A percentile compares a stretch with the other conserved stretches of the same genome.
Evolutionary conservation across 2,797 vertebrate species (phyloP).

Genomic region (Bradypodion ventrale): DNA sequence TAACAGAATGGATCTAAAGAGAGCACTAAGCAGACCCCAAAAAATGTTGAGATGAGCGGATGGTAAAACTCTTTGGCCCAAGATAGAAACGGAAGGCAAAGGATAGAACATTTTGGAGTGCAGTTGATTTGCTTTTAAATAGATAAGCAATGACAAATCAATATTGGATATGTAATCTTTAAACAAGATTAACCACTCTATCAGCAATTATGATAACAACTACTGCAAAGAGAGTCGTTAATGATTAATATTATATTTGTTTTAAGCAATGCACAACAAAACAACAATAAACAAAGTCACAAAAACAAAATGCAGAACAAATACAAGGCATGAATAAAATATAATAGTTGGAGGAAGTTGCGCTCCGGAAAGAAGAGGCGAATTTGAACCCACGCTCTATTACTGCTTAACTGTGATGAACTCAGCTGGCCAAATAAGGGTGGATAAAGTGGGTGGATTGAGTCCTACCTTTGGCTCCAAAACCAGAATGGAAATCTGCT

Average conservation of each 20-base stretch:
- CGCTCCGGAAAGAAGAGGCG: background rate
- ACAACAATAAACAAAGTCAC: background rate
- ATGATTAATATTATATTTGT: background rate
- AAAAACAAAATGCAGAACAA: background rate
- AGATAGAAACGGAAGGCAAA: too few species aligned
- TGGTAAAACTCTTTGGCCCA: too few species aligned
- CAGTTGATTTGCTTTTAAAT: too few species aligned
- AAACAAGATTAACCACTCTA: background rate
- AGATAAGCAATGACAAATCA: too few species aligned
- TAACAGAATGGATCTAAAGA: too few species aligned
- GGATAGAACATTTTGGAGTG: too few species aligned
- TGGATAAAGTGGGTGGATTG: background rate
- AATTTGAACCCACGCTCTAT: background rate
- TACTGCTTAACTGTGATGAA: background rate
- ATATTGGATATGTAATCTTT: too few species aligned
- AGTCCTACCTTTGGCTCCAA: background rate
- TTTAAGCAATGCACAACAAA: background rate
- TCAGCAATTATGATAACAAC: background rate
- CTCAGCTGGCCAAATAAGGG: background rate
- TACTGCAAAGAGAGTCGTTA: background rate
- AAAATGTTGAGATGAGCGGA: too few species aligned
- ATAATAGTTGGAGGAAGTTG: background rate
- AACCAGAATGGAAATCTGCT: constrained; percentile 14
- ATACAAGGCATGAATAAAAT: background rate
- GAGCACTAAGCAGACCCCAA: too few species aligned